These are phyloP conservation scores for Ptilodon capucinus DNA, from an alignment of 2,888 invertebrate species.

Conservation along the genomic window DNA sequence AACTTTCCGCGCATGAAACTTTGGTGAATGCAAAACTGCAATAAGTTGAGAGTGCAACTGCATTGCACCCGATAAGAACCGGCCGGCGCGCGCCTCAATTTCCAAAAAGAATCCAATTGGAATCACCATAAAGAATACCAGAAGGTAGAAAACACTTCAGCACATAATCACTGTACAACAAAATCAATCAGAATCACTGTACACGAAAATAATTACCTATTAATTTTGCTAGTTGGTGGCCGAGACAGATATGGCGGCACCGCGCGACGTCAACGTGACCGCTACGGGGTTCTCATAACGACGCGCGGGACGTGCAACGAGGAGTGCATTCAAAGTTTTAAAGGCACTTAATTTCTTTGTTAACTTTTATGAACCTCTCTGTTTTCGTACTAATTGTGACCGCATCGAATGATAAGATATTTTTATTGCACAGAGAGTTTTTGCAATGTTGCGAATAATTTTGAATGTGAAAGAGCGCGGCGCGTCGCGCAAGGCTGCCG, in stretches of 20 bases:
- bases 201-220: slow-evolving; percentile 83
- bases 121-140: slow-evolving; percentile 57
- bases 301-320: slow-evolving; percentile 89
- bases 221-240: slow-evolving; percentile 84
- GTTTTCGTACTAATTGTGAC: slow-evolving; percentile 65
- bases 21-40: slow-evolving; percentile 80
- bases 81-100: slow-evolving; percentile 79
- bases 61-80: slow-evolving; percentile 82
- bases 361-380: slow-evolving; percentile 67
- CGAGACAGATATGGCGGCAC: slow-evolving; percentile 87
- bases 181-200: slow-evolving; percentile 67
- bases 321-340: slow-evolving; percentile 82
- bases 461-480: slow-evolving; percentile 82
- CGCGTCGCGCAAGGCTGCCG: slow-evolving; percentile 83
- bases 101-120: slow-evolving; percentile 77
- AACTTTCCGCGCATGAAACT: slow-evolving; percentile 80
- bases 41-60: slow-evolving; percentile 83
- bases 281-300: slow-evolving; percentile 90
- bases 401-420: slow-evolving; percentile 65
- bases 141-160: slow-evolving; percentile 62
- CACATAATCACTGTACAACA: slow-evolving; percentile 66
- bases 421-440: slow-evolving; percentile 82
- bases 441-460: slow-evolving; percentile 82
- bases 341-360: slow-evolving; percentile 68
- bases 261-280: slow-evolving; percentile 87